phyloP scores from a whole-genome alignment of 2,113 vertebrate genomes.

The Mormoops blainvillei region DNA sequence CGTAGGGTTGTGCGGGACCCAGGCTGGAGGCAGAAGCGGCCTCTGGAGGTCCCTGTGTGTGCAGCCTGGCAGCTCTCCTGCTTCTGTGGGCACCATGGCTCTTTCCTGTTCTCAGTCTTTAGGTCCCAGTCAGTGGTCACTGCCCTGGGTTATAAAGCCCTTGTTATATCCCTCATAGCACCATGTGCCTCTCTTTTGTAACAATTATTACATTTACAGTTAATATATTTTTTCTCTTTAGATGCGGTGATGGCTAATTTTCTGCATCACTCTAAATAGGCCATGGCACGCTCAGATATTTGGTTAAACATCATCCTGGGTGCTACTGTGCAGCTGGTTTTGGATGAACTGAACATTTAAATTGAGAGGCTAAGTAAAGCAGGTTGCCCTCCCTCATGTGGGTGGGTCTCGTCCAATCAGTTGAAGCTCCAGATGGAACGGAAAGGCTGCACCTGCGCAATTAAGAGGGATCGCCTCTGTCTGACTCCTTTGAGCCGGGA shows the following conservation, averaged over 20 bases:
- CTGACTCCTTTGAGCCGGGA: background rate
- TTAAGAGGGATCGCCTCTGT: background rate
- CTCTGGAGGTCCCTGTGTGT: background rate
- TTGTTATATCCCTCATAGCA: background rate
- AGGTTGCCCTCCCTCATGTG: background rate
- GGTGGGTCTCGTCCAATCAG: background rate
- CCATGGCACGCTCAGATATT: background rate
- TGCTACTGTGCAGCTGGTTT: background rate
- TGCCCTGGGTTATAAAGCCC: background rate
- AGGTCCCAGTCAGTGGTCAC: background rate
- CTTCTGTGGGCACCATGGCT: background rate
- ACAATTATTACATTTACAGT: rapidly evolving
- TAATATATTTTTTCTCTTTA: background rate
- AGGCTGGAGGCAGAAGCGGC: background rate
- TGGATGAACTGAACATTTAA: background rate
- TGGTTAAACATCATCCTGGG: background rate
- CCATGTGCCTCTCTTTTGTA: background rate
- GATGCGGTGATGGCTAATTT: background rate
- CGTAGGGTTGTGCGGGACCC: background rate
- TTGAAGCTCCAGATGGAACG: background rate
- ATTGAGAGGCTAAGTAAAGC: background rate
- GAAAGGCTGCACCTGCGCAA: background rate
- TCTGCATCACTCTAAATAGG: background rate
- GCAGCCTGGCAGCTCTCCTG: no score
- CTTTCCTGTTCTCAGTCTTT: background rate